Evolutionary conservation across 30 jellyfish, hydroid and myxozoan genomes (phyloP).

Genomic region (Catostylus mosaicus): DNA sequence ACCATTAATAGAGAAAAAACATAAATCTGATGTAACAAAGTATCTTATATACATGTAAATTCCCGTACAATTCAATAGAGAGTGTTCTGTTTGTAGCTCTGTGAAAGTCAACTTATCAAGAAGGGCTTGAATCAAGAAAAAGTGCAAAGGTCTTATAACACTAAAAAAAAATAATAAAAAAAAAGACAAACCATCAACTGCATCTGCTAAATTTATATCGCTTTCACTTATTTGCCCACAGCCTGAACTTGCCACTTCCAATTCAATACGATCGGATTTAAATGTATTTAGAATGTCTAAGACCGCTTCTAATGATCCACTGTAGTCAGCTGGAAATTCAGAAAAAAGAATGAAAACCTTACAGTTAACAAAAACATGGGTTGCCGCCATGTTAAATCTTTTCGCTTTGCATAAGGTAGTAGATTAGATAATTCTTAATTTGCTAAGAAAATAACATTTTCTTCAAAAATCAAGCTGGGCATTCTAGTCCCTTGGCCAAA

Average conservation of each 20-base stretch:
- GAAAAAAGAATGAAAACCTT: too few species aligned
- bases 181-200: constrained; percentile 59
- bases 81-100: too few species aligned
- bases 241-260: constrained; percentile 76
- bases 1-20: not conserved
- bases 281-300: constrained; percentile 68
- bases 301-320: constrained; percentile 96
- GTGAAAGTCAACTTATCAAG: not conserved
- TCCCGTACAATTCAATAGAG: too few species aligned
- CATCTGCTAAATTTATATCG: constrained; percentile 82
- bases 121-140: not conserved
- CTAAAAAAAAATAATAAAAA: too few species aligned
- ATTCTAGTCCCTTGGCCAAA: too few species aligned
- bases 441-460: too few species aligned
- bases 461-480: too few species aligned
- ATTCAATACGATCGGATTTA: constrained; percentile 70
- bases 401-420: too few species aligned
- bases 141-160: too few species aligned
- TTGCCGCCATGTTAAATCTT: too few species aligned
- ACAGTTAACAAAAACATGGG: not conserved
- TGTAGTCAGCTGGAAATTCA: constrained; percentile 79
- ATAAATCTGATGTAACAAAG: not conserved
- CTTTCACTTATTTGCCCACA: constrained; percentile 83
- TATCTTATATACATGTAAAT: too few species aligned
- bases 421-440: too few species aligned